phyloP scores from a whole-genome alignment of 2,797 vertebrate genomes.

The Characodon lateralis region DNA sequence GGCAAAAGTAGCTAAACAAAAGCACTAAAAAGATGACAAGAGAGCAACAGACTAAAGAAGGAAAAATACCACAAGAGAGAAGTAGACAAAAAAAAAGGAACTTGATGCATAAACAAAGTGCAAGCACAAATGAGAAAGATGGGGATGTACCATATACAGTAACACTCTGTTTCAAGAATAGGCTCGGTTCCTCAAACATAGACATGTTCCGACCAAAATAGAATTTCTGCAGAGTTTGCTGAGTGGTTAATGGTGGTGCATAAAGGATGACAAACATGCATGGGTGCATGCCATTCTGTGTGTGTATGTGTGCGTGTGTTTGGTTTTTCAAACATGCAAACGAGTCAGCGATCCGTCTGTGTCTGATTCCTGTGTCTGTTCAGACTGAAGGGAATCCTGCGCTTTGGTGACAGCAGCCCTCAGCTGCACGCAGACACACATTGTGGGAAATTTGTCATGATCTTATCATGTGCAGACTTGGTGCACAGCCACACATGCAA shows the following conservation, averaged over 20 bases:
- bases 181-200: constrained; percentile 57
- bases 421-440: constrained; percentile 19
- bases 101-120: constrained; percentile 39
- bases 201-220: constrained; percentile 58
- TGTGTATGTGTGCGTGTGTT: constrained; percentile 13
- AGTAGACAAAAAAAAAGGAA: constrained; percentile 37
- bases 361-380: constrained; percentile 30
- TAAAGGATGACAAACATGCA: constrained; percentile 47
- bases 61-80: constrained; percentile 24
- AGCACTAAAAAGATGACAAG: background rate
- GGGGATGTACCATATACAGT: constrained; percentile 63
- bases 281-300: constrained; percentile 17
- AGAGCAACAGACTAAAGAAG: background rate
- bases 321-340: constrained; percentile 29
- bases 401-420: background rate
- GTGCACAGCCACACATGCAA: constrained; percentile 4
- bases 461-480: constrained; percentile 42
- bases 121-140: constrained; percentile 30
- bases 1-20: background rate
- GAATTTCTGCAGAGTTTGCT: constrained; percentile 54
- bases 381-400: constrained; percentile 67
- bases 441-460: constrained; percentile 17
- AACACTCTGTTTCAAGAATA: constrained; percentile 54
- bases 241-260: constrained; percentile 56
- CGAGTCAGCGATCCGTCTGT: constrained; percentile 36